Evolutionary conservation across 2,888 invertebrate genomes (phyloP).

Genomic region (Gisinianus flammeolus): DNA sequence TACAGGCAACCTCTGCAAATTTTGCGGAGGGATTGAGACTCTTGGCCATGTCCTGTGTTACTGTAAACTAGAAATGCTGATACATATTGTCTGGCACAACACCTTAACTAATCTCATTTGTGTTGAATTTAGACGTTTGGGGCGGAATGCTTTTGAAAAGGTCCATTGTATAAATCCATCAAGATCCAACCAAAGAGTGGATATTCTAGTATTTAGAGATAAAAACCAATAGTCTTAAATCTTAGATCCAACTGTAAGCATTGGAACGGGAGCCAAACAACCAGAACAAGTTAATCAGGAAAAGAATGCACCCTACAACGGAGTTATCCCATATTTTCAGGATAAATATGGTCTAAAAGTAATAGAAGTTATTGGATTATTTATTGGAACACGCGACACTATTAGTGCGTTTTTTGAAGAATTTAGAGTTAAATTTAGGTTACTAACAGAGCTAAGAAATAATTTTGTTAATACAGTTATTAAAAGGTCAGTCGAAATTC

Average conservation of each 20-base stretch:
- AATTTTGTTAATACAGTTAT: background rate
- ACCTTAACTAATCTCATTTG: background rate
- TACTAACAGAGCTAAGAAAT: background rate
- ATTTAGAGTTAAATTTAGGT: background rate
- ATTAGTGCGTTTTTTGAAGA: background rate
- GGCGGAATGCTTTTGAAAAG: background rate
- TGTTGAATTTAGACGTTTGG: background rate
- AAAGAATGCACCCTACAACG: background rate
- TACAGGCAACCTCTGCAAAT: background rate
- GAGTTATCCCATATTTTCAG: background rate
- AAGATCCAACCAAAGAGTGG: background rate
- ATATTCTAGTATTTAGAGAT: background rate
- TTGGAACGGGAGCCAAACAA: background rate
- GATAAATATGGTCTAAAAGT: background rate
- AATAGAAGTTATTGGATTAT: background rate
- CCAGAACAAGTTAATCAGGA: background rate
- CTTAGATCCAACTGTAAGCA: background rate
- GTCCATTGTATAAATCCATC: background rate
- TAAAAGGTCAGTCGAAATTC: background rate
- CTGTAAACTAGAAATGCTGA: background rate
- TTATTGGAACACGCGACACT: background rate
- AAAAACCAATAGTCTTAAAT: background rate
- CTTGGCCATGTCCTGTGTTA: background rate
- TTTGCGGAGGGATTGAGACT: background rate
- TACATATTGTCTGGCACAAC: background rate